Evolutionary conservation across 1,140 invertebrate species (phyloP).

Genomic region (Papilio glaucus): DNA sequence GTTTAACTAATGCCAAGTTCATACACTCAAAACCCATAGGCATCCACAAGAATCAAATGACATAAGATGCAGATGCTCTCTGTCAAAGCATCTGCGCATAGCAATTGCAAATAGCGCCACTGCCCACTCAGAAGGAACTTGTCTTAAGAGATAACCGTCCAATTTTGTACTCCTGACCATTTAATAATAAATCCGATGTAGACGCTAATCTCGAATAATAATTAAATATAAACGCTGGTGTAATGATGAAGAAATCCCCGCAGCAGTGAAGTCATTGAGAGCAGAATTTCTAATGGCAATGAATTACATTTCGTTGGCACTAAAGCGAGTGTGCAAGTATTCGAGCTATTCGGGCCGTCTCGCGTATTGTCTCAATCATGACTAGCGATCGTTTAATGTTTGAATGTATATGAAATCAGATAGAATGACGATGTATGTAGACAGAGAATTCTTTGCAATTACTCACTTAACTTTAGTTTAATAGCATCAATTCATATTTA

Average conservation of each 20-base stretch:
- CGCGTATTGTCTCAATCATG: constrained; percentile 59
- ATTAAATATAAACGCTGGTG: not conserved
- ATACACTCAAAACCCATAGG: too few relatives aligned
- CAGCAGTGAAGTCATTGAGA: constrained; percentile 71
- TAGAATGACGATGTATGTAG: not conserved
- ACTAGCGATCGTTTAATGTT: constrained; percentile 37
- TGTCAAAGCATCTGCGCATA: too few relatives aligned
- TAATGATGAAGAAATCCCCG: constrained; percentile 53
- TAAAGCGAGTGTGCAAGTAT: constrained; percentile 63
- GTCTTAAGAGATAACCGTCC: too few relatives aligned
- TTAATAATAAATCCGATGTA: too few relatives aligned
- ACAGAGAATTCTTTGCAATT: constrained; percentile 36
- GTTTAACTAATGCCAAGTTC: too few relatives aligned
- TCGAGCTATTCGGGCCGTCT: constrained; percentile 60
- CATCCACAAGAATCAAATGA: too few relatives aligned
- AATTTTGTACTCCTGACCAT: too few relatives aligned
- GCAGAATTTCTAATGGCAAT: constrained; percentile 73
- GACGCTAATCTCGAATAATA: not conserved
- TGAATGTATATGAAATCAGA: constrained; percentile 39
- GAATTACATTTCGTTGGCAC: constrained; percentile 75
- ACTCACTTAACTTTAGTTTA: too few relatives aligned
- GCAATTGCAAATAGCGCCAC: too few relatives aligned
- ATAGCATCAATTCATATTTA: too few relatives aligned
- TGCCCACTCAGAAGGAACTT: too few relatives aligned
- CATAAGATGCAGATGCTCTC: too few relatives aligned